Evolutionary conservation across 2,888 invertebrate species (phyloP).

Genomic region (Drosophila multiciliata): DNA sequence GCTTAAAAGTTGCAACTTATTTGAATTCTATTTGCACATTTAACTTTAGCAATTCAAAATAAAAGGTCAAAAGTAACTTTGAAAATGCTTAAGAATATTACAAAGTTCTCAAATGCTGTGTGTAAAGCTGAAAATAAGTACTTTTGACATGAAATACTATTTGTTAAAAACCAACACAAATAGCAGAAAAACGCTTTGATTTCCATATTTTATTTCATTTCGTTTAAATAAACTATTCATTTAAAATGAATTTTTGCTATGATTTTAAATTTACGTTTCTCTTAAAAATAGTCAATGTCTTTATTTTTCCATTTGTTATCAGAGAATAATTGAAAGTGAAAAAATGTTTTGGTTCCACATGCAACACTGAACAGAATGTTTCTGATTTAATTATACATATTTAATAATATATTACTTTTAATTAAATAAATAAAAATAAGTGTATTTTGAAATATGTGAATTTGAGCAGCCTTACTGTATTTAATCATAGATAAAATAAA

Average conservation of each 20-base stretch:
- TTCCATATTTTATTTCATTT: neutral
- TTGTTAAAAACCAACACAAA: neutral
- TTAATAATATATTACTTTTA: neutral
- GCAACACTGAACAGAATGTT: neutral
- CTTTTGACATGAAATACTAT: slow-evolving; percentile 1
- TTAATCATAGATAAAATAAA: neutral
- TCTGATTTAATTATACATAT: neutral
- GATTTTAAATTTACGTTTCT: neutral
- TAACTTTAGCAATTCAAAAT: neutral
- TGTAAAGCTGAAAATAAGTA: neutral
- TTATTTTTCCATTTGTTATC: neutral
- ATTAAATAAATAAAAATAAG: neutral
- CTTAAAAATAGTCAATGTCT: neutral
- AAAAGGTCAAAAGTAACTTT: neutral
- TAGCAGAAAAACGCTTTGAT: neutral
- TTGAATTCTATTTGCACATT: neutral
- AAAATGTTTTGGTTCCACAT: neutral
- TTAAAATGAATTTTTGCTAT: neutral
- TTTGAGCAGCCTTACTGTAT: neutral
- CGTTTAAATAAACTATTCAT: neutral
- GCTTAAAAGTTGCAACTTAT: neutral
- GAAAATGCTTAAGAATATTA: neutral
- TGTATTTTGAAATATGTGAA: neutral
- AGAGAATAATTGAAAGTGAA: neutral
- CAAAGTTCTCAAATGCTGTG: neutral